Base-by-base conservation (phyloP, 2,113 vertebrate species). In the Silurus asotus region DNA sequence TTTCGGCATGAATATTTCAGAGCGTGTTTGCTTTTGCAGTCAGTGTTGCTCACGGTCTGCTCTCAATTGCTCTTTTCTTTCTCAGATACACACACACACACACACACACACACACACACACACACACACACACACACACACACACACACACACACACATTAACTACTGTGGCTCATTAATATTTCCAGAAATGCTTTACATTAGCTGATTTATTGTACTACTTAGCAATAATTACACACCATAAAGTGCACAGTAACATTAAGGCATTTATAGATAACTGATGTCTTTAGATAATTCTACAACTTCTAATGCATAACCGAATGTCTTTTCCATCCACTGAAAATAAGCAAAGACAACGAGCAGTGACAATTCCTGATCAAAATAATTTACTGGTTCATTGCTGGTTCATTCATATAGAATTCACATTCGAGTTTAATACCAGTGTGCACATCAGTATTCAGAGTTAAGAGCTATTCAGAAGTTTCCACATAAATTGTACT, bases 1-100 rank as follows among this genome's bases (percentile, higher is more conserved):
- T 58, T 61, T 75, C 19, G 76, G 62, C 86, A 85, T 84, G 76
- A 87, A 82, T 87, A 89, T 89, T 89, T 87, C 61, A 87, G 23
- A 55, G 87, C 48, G 55, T 9, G 3, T 37, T 84, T 48, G 11
- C 53, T 76, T 86, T 74, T 23, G 77, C 82, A 87, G 25, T 49
- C 51, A 81, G 28, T 19, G n/a, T 82, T 61, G 62, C 70, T 70
- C 53, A 37, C 45, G 70, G 23, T 53, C 76, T 74, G 45, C 77
- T 77, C 58, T 74, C 64, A 19, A 23, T 5, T 10, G 7, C 51
- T 65, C 19, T 49, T 8, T 37, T 79, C 72, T 28, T 45, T 67
- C 72, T 67, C 58, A 10, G 37, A 4, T 8, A 6, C 58, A 61
- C 17, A 53, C 45, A 19, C 81, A 37, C 84, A 67, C 48, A 28